Conservation (phyloP, 1,140 invertebrate species). For the Calosoma granatense region DNA sequence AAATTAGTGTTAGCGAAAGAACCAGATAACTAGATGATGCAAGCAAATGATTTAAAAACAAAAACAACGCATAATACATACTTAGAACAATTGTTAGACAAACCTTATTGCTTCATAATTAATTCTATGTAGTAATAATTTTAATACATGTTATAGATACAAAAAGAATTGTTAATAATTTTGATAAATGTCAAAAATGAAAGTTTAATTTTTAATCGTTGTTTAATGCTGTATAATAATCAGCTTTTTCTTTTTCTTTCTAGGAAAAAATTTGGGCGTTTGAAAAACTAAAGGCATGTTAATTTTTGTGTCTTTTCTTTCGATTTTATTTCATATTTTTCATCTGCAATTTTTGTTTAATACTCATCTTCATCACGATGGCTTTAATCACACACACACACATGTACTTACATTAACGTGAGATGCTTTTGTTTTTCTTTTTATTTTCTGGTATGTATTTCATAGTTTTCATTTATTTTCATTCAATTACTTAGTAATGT, state of each 20-base stretch:
- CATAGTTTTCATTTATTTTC: too few relatives aligned
- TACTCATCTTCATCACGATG: neutral
- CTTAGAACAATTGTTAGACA: too few relatives aligned
- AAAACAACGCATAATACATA: too few relatives aligned
- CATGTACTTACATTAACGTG: too few relatives aligned
- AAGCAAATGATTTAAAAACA: too few relatives aligned
- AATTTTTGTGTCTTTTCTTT: constrained; percentile 27
- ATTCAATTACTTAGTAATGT: too few relatives aligned
- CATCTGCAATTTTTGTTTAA: constrained; percentile 3
- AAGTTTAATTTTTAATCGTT: neutral
- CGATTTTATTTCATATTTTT: constrained; percentile 21
- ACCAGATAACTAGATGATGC: too few relatives aligned
- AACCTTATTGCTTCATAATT: too few relatives aligned
- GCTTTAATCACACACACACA: too few relatives aligned
- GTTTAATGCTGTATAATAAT: constrained; percentile 2
- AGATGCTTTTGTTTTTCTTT: constrained; percentile 13
- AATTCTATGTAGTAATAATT: too few relatives aligned
- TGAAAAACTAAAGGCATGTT: constrained; percentile 53
- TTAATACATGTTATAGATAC: too few relatives aligned
- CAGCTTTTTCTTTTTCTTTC: constrained; percentile 37
- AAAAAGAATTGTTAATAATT: constrained; percentile 11
- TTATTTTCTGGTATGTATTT: constrained; percentile 12
- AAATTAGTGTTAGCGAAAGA: too few relatives aligned
- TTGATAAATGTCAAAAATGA: neutral
- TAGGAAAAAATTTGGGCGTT: constrained; percentile 48